phyloP scores from a whole-genome alignment of 2,888 invertebrate species.

The Escarpia spicata region DNA sequence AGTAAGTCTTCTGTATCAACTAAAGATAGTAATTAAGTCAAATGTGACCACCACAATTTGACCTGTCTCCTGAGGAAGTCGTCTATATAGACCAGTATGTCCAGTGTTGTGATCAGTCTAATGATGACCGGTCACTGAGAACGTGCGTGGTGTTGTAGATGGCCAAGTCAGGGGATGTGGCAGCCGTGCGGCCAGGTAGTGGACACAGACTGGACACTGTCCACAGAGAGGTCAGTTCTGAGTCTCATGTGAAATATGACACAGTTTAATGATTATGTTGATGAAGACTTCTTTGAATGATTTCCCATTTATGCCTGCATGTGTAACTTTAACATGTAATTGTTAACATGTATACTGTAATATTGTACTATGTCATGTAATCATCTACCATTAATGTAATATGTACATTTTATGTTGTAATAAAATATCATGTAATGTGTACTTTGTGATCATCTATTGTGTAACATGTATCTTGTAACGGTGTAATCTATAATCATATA shows the following conservation, averaged over 20 bases:
- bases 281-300: background rate
- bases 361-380: too few relatives aligned
- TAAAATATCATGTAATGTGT: background rate
- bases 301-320: background rate
- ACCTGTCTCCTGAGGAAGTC: background rate
- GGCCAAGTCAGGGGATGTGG: slow-evolving; percentile 57
- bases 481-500: background rate
- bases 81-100: background rate
- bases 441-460: background rate
- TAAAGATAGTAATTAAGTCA: background rate
- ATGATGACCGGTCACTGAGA: background rate
- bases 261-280: background rate
- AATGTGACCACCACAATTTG: background rate
- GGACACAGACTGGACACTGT: slow-evolving; percentile 23
- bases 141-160: slow-evolving; percentile 46
- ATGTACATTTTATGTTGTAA: too few relatives aligned
- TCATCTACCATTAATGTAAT: too few relatives aligned
- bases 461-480: background rate
- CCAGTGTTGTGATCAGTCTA: background rate
- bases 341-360: too few relatives aligned
- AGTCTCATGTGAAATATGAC: background rate
- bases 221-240: slow-evolving; percentile 28
- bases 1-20: background rate
- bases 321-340: background rate
- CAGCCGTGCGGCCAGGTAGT: slow-evolving; percentile 36